Evolutionary conservation across 1,140 invertebrate genomes (phyloP).

Genomic region (Aphelinus certus): DNA sequence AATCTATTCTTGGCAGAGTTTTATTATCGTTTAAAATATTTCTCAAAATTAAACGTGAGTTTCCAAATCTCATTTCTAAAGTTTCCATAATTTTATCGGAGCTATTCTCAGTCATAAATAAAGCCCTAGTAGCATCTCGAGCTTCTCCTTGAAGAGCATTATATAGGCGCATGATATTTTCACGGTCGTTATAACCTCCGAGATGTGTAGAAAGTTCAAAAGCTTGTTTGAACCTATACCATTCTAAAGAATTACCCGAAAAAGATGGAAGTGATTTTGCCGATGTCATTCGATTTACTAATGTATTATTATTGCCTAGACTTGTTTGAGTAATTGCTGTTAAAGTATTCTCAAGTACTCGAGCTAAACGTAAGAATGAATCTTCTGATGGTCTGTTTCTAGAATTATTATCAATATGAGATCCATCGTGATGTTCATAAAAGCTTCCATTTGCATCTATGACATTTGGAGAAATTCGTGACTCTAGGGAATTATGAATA

Average conservation of each 20-base stretch:
- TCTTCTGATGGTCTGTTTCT: no score
- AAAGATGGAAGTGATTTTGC: slow-evolving; percentile 11
- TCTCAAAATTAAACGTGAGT: not conserved
- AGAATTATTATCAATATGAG: no score
- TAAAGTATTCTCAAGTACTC: no score
- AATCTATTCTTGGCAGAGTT: slow-evolving; percentile 5
- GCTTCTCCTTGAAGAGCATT: slow-evolving; percentile 14
- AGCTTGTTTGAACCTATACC: slow-evolving; percentile 22
- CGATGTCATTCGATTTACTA: no score
- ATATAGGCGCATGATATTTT: slow-evolving; percentile 7
- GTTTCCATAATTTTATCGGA: slow-evolving; percentile 12
- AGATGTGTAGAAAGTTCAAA: slow-evolving; percentile 2
- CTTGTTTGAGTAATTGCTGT: no score
- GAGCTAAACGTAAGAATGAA: no score
- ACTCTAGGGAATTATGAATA: no score
- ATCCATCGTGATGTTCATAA: no score
- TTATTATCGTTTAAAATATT: slow-evolving; percentile 8
- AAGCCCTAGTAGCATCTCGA: not conserved
- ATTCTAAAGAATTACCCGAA: slow-evolving; percentile 14
- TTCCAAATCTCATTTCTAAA: slow-evolving; percentile 27
- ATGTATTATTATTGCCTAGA: no score
- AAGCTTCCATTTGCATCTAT: no score
- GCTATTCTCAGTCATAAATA: slow-evolving; percentile 2
- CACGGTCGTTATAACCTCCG: slow-evolving; percentile 6
- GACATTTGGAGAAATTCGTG: no score